phyloP scores from a whole-genome alignment of 2,797 vertebrate genomes.

The Sebastes itinus region DNA sequence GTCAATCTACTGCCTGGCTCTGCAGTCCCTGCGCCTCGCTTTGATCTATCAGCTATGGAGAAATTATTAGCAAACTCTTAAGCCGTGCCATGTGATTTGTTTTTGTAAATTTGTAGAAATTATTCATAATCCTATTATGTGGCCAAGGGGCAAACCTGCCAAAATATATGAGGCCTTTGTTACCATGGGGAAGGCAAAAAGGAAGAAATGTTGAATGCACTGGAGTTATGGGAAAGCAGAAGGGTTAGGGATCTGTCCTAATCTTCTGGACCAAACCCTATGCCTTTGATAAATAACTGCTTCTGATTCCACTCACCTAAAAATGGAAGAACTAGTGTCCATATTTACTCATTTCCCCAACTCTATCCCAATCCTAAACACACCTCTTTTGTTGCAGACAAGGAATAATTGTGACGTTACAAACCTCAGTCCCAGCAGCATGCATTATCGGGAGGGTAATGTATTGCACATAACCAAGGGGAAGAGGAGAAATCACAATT shows the following conservation, averaged over 20 bases:
- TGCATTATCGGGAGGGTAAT: slow-evolving; percentile 84
- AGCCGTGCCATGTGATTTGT: slow-evolving; percentile 99
- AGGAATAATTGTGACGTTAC: slow-evolving; percentile 92
- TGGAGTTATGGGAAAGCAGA: slow-evolving; percentile 92
- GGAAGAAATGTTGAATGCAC: slow-evolving; percentile 88
- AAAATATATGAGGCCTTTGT: slow-evolving; percentile 94
- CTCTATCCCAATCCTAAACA: slow-evolving; percentile 80
- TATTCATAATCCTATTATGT: slow-evolving; percentile 99
- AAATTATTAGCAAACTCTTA: slow-evolving; percentile 99
- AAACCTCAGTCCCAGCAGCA: slow-evolving; percentile 82
- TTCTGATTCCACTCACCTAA: slow-evolving; percentile 82
- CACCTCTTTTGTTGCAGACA: slow-evolving; percentile 83
- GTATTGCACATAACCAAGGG: slow-evolving; percentile 87
- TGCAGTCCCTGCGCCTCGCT: slow-evolving; percentile 86
- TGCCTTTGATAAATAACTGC: slow-evolving; percentile 89
- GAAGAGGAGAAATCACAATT: slow-evolving; percentile 90
- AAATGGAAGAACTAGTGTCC: slow-evolving; percentile 81
- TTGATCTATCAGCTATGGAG: slow-evolving; percentile 99
- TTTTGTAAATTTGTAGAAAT: slow-evolving; percentile 99
- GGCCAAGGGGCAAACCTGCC: slow-evolving; percentile 90
- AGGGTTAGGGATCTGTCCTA: slow-evolving; percentile 87
- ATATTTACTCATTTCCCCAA: slow-evolving; percentile 66
- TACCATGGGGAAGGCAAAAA: slow-evolving; percentile 86
- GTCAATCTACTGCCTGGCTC: slow-evolving; percentile 94
- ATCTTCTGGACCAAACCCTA: slow-evolving; percentile 85